Evolutionary conservation across 2,888 invertebrate genomes (phyloP), one percentile per base, ranked within the genome.

Genomic region (Stenurella melanura): DNA sequence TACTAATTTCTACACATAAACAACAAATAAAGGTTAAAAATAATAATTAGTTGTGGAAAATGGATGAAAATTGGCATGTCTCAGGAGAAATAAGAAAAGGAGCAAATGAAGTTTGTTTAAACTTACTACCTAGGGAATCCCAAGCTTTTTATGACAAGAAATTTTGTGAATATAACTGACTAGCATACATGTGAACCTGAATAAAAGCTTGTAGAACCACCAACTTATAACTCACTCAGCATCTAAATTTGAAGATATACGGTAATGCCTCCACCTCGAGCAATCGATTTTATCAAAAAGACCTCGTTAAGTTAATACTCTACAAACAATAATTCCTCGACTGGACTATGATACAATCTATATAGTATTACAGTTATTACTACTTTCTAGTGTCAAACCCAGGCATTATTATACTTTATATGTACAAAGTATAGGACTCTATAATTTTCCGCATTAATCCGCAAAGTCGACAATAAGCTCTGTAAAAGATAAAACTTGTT

Each of bases 391-490:
- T 60, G 60, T 70, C 60, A 70, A 18, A 70, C 19, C 70, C 10
- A 26, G 38, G 21, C 21, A 38, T 21, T 58, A 42, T 26, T 72
- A 17, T 63, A 54, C 63, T 67, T 21, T 12, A 42, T 56, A 42
- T 58, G 60, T 38, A 70, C 18, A 72, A 38, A 26, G 17, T 1
- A 19, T 17, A 54, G 26, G 30, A 11, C 72, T 34, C 74, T 50
- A 61, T 74, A 68, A 74, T 60, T 74, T 68, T 56, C 57, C 18
- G 56, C 68, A 34, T 69, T 74, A 74, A 68, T 74, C 74, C 61
- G 68, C 17, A 67, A 67, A 73, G 58, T 74, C 74, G 74, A 74
- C 74, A 74, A 68, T 68, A 68, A 63, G 72, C 63, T 21, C 50
- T 42, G 50, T 63, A 38, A 63, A 63, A 63, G 63, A 72, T 63